These are phyloP conservation scores for Achroia grisella DNA, from an alignment of 1,140 invertebrate species.

Conservation along the genomic window DNA sequence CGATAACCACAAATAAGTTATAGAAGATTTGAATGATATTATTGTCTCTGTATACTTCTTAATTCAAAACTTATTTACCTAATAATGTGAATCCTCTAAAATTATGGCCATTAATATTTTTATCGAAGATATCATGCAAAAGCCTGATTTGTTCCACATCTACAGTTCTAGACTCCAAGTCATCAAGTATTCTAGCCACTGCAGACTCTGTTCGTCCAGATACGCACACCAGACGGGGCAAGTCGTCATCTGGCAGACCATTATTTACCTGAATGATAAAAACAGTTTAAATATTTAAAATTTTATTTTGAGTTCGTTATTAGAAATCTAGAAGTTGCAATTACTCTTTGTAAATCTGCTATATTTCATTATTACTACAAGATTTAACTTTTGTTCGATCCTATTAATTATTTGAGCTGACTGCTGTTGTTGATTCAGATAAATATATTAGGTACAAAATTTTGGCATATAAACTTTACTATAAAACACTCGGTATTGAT, in stretches of 20 bases:
- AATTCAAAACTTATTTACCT: slow-evolving; percentile 53
- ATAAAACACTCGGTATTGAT: too few species aligned
- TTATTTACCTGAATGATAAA: slow-evolving; percentile 52
- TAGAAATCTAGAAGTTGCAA: too few species aligned
- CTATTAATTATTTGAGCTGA: too few species aligned
- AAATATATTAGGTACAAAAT: too few species aligned
- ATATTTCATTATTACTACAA: too few species aligned
- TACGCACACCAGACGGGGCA: slow-evolving; percentile 74
- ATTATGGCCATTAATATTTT: slow-evolving; percentile 74
- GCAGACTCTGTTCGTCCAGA: slow-evolving; percentile 78
- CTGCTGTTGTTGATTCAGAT: too few species aligned
- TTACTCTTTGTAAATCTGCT: too few species aligned
- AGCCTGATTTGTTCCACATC: slow-evolving; percentile 75
- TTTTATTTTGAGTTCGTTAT: too few species aligned
- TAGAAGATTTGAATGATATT: not conserved
- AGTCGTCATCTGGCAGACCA: slow-evolving; percentile 69
- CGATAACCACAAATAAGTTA: too few species aligned
- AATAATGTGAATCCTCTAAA: slow-evolving; percentile 75
- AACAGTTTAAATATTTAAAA: not conserved
- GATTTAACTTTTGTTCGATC: too few species aligned
- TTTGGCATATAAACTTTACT: too few species aligned
- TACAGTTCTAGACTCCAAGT: slow-evolving; percentile 75
- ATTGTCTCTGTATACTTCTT: slow-evolving; percentile 5
- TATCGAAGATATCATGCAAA: slow-evolving; percentile 73
- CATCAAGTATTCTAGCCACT: slow-evolving; percentile 79